phyloP scores from a whole-genome alignment of 2,113 vertebrate genomes.

The Otis tarda region DNA sequence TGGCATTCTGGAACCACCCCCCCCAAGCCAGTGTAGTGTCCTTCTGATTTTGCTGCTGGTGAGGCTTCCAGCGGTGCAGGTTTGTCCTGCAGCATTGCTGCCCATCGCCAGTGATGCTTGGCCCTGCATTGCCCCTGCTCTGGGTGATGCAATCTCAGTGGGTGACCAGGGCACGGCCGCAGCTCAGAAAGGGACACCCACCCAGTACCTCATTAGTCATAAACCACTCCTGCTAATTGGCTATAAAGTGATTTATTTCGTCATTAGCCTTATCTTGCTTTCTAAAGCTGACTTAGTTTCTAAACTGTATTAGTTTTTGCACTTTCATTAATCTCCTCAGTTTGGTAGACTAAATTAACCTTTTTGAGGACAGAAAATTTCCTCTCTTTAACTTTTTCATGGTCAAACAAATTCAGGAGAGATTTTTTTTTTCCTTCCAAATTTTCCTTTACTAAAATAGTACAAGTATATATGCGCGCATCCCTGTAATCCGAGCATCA shows the following conservation, averaged over 20 bases:
- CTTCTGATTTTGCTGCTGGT: not conserved
- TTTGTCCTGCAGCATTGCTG: not conserved
- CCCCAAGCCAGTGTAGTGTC: not conserved
- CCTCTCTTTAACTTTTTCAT: not conserved
- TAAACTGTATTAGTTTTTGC: not conserved
- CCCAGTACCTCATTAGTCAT: not conserved
- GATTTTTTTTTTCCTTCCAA: not conserved
- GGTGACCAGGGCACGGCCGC: not conserved
- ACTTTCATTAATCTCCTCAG: conserved; percentile 1
- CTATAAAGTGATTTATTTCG: conserved; percentile 42
- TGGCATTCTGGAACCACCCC: not conserved
- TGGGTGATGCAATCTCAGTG: fast-evolving
- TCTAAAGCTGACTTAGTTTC: conserved; percentile 44
- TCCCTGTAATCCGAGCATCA: not conserved
- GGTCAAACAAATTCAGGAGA: not conserved
- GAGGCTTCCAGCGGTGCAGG: not conserved
- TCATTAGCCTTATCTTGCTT: conserved; percentile 48
- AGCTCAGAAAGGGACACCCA: not conserved
- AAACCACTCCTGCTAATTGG: not conserved
- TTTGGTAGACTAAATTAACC: conserved; percentile 1
- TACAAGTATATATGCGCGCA: fast-evolving
- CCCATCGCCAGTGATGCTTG: fast-evolving
- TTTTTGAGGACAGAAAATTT: not conserved
- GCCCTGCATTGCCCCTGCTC: not conserved
- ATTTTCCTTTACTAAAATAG: not conserved